Evolutionary conservation across 2,797 vertebrate genomes (phyloP).

Genomic region (Gymnothorax javanicus): DNA sequence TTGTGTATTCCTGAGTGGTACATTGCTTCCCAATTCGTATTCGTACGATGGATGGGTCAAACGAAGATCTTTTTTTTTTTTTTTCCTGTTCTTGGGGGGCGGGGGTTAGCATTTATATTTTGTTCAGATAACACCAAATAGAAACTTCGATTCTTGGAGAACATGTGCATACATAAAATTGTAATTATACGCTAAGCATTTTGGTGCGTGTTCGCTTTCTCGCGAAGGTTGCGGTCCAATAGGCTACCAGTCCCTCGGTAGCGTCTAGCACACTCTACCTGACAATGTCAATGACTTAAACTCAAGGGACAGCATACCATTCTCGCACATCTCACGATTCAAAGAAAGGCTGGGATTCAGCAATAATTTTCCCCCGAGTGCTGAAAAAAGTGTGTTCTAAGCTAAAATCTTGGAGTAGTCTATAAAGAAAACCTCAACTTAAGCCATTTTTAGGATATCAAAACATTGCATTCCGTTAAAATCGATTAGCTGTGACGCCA

Average conservation of each 20-base stretch:
- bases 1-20: constrained; percentile 61
- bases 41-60: background rate
- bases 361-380: constrained; percentile 11
- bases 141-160: background rate
- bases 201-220: background rate
- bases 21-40: constrained; percentile 10
- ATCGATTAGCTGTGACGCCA: constrained; percentile 44
- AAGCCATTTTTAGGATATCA: constrained; percentile 40
- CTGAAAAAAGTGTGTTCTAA: constrained; percentile 36
- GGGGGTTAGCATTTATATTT: background rate
- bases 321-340: constrained; percentile 28
- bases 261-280: constrained; percentile 8
- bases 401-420: constrained; percentile 26
- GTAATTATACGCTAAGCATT: background rate
- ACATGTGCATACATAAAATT: background rate
- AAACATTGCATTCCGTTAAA: constrained; percentile 42
- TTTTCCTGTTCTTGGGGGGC: background rate
- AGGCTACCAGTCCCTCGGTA: background rate
- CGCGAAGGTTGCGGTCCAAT: background rate
- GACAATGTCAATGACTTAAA: background rate
- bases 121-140: background rate
- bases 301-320: constrained; percentile 13
- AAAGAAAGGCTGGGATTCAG: constrained; percentile 29
- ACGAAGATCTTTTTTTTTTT: background rate
- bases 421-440: constrained; percentile 24